Evolutionary conservation across 23 tunicate species (phyloP), one percentile per base, ranked within the genome.

Genomic region (Diplosoma virens): DNA sequence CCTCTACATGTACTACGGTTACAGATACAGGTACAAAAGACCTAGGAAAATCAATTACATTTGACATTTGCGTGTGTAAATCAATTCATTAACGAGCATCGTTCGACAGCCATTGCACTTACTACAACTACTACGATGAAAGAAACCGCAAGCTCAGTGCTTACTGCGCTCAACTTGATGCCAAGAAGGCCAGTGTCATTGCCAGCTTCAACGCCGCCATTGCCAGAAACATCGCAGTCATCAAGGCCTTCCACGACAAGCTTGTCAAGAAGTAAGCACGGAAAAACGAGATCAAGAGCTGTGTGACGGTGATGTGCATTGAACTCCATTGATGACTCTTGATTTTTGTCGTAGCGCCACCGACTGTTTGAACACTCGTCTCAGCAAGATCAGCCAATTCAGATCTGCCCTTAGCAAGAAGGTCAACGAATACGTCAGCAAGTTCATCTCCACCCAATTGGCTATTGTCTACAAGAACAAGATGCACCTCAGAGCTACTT

Each of bases 311-410:
- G 22, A 21, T 5, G 6, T 5, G 18, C 5, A 23, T 11, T 56
- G 23, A 16, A 56, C 23, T 23, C 18, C 16, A 18, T 56, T 21
- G 20, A 16, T 6, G 64, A 14, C 64, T 14, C 24, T 65, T 9
- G 34, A 30, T 30, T 65, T 56, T 5, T 30, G 30, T n/a, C 37
- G 18, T 47, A 65, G 84, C 55, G 55, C 72, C 77, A 37, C 6
- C 17, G 32, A 52, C 23, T 80, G 84, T 25, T 67, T 80, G 67
- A 66, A 80, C 66, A 80, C 84, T 54, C 84, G 84, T 53, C 67
- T 80, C 23, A 0, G 47, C 66, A 80, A 80, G 84, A 67, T 80
- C 56, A 77, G 77, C 67, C 77, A 67, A 50, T 80, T 35, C 84
- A 80, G 18, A 30, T 53, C 23, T 32, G 54, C 55, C 55, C 74